phyloP scores from a whole-genome alignment of 2,113 vertebrate genomes.

The Xyrauchen texanus region DNA sequence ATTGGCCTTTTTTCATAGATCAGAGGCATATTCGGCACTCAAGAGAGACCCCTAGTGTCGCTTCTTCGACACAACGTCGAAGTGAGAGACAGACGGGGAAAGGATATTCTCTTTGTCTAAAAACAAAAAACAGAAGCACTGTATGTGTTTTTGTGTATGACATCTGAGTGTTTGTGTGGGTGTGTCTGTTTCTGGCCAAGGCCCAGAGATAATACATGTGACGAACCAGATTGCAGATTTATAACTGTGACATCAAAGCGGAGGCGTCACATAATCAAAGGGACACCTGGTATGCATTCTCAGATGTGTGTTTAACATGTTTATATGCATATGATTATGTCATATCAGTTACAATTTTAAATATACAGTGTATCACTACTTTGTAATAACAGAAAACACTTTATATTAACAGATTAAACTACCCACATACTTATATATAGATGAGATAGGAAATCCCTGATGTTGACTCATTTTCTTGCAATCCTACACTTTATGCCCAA shows the following conservation, averaged over 20 bases:
- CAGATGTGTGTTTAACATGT: background rate
- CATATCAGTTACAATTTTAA: too few species aligned
- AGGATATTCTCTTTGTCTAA: background rate
- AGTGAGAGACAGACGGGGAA: too few species aligned
- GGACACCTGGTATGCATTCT: background rate
- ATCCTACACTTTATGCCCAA: background rate
- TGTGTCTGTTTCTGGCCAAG: background rate
- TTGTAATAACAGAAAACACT: background rate
- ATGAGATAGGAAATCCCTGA: background rate
- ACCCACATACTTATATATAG: too few species aligned
- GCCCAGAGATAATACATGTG: background rate
- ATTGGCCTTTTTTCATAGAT: too few species aligned
- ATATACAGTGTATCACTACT: too few species aligned
- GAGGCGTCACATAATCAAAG: conserved; percentile 9
- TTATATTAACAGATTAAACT: background rate
- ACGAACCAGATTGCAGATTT: background rate
- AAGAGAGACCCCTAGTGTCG: too few species aligned
- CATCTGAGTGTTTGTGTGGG: too few species aligned
- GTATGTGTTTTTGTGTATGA: background rate
- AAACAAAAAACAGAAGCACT: background rate
- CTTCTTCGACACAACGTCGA: too few species aligned
- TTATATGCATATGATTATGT: background rate
- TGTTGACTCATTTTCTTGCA: background rate
- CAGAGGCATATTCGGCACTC: too few species aligned
- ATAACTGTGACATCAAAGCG: conserved; percentile 8